phyloP scores from a whole-genome alignment of 2,888 invertebrate species.

The Caenorhabditis imperialis region DNA sequence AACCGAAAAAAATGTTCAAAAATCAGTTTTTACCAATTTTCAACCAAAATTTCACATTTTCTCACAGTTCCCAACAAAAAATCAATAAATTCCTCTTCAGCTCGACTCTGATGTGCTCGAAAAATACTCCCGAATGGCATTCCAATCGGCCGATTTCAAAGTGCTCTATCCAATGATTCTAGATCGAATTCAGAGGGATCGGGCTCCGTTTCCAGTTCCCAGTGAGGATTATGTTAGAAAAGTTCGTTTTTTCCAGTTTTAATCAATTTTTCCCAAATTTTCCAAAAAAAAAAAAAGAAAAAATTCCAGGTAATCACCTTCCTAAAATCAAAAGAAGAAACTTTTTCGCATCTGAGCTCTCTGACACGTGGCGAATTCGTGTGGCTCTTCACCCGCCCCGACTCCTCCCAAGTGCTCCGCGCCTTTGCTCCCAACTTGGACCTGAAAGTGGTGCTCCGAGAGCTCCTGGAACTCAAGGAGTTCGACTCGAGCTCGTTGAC shows the following conservation, averaged over 20 bases:
- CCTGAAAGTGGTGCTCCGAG: slow-evolving; percentile 10
- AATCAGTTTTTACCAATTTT: no score
- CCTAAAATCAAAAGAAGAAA: slow-evolving; percentile 65
- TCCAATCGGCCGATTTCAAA: slow-evolving; percentile 58
- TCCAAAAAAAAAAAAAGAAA: no score
- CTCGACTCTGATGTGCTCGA: slow-evolving; percentile 66
- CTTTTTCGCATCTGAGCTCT: slow-evolving; percentile 55
- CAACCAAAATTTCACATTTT: no score
- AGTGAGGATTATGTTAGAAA: slow-evolving; percentile 17
- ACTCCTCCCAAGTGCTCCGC: slow-evolving; percentile 16
- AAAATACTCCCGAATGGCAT: slow-evolving; percentile 66
- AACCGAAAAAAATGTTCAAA: no score
- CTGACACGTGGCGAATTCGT: slow-evolving; percentile 57
- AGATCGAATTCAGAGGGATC: slow-evolving; percentile 34
- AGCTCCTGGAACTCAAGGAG: slow-evolving; percentile 19
- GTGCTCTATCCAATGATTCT: slow-evolving; percentile 48
- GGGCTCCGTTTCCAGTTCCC: slow-evolving; percentile 5
- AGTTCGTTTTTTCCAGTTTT: background rate
- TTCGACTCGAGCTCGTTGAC: slow-evolving; percentile 21
- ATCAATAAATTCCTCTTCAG: slow-evolving; percentile 49
- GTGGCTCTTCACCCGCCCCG: slow-evolving; percentile 57
- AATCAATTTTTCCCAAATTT: no score
- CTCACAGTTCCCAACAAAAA: no score
- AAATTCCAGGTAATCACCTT: slow-evolving; percentile 62
- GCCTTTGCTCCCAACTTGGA: slow-evolving; percentile 1